Percentiles rank a stretch among this genome's conserved stretches.
These are phyloP conservation scores for Spodoptera littoralis DNA, from an alignment of 2,888 invertebrate genomes.

Conservation along the genomic window DNA sequence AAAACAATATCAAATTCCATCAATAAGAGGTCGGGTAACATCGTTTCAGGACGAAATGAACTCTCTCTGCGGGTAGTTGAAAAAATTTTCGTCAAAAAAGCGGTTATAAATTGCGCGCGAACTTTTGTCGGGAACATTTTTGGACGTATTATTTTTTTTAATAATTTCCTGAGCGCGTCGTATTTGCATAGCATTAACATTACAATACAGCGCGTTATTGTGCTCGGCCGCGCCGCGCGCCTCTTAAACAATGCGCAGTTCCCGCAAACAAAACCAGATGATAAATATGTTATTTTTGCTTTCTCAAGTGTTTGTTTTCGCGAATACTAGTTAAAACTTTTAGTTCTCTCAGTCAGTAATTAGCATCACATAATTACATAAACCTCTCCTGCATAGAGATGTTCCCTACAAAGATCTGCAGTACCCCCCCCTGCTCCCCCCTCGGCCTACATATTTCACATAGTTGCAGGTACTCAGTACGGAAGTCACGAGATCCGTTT, in stretches of 20 bases:
- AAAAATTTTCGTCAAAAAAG: slow-evolving; percentile 35
- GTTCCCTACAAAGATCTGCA: background rate
- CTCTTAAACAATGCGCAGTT: slow-evolving; percentile 50
- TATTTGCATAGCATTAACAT: slow-evolving; percentile 75
- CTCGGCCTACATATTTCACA: too few relatives aligned
- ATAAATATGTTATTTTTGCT: slow-evolving; percentile 58
- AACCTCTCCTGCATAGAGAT: background rate
- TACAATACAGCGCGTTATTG: slow-evolving; percentile 64
- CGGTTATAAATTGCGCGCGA: slow-evolving; percentile 38
- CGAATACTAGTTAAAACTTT: slow-evolving; percentile 48
- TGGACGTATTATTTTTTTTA: slow-evolving; percentile 57
- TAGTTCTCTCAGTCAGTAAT: slow-evolving; percentile 20
- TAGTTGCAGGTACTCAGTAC: too few relatives aligned
- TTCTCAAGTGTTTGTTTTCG: slow-evolving; percentile 45
- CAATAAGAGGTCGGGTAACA: slow-evolving; percentile 51
- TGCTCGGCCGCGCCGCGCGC: slow-evolving; percentile 31
- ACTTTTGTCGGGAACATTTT: slow-evolving; percentile 44
- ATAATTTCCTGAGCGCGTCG: slow-evolving; percentile 57
- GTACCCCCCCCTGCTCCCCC: too few relatives aligned
- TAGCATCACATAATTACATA: slow-evolving; percentile 14
- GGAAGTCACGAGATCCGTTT: too few relatives aligned
- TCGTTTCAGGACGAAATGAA: slow-evolving; percentile 49
- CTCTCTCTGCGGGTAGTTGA: slow-evolving; percentile 50
- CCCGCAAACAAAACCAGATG: slow-evolving; percentile 52
- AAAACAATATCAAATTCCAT: slow-evolving; percentile 55